A percentile compares a stretch with the other conserved stretches of the same genome.
These are phyloP conservation scores for Pyrocoelia pectoralis DNA, from an alignment of 2,888 invertebrate genomes.

Conservation along the genomic window DNA sequence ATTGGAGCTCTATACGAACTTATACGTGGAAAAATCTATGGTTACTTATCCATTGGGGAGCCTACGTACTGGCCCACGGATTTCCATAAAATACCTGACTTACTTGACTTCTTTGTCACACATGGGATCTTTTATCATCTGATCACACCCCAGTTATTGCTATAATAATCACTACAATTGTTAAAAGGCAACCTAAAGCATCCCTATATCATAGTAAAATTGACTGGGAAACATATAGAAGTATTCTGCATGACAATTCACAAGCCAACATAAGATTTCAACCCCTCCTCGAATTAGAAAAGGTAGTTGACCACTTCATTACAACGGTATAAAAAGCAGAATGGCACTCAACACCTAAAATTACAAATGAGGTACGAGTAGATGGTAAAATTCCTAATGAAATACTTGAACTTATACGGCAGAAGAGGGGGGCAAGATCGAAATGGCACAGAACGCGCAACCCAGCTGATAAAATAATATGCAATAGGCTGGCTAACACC, in stretches of 20 bases:
- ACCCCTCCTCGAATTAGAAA: not conserved
- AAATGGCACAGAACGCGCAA: too few relatives aligned
- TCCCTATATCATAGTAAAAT: constrained; percentile 7
- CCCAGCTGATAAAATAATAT: too few relatives aligned
- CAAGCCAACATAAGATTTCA: too few relatives aligned
- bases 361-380: not conserved
- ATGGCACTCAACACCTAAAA: not conserved
- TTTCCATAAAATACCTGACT: too few relatives aligned
- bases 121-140: constrained; percentile 7
- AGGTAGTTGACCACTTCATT: not conserved
- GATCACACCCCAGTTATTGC: not conserved
- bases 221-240: not conserved
- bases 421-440: not conserved
- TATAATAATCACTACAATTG: constrained; percentile 1
- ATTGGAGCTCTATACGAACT: not conserved
- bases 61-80: too few relatives aligned
- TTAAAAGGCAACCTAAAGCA: constrained; percentile 9
- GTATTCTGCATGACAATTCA: not conserved
- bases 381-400: not conserved
- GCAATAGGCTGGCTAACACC: too few relatives aligned
- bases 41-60: too few relatives aligned
- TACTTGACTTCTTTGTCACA: too few relatives aligned
- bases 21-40: not conserved
- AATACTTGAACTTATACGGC: not conserved
- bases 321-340: not conserved